phyloP scores from a whole-genome alignment of 1,140 invertebrate species.

The Teleopsis dalmanni region DNA sequence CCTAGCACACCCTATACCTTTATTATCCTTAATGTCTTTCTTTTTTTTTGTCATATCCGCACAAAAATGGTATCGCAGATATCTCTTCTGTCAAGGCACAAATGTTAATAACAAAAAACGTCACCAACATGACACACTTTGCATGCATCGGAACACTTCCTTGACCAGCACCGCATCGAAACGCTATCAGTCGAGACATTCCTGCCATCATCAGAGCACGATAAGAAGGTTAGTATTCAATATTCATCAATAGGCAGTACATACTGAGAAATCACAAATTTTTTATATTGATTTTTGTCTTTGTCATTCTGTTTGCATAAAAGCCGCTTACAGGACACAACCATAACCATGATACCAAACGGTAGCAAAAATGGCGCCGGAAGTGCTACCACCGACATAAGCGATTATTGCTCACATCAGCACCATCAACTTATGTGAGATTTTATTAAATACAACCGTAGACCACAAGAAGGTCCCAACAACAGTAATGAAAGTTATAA shows the following conservation, averaged over 20 bases:
- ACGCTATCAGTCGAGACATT: constrained; percentile 33
- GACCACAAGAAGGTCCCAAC: neutral
- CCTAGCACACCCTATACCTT: neutral
- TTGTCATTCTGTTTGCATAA: constrained; percentile 1
- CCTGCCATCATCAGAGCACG: constrained; percentile 37
- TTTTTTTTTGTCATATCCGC: neutral
- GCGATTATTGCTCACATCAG: neutral
- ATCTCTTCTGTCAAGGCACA: constrained; percentile 36
- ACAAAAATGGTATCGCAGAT: constrained; percentile 29
- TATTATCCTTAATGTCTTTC: neutral
- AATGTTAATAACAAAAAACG: constrained; percentile 31
- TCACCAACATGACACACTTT: constrained; percentile 33
- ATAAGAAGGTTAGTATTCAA: constrained; percentile 30
- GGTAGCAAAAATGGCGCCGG: constrained; percentile 18
- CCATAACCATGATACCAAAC: constrained; percentile 33
- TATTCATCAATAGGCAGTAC: too few relatives aligned
- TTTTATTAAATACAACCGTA: neutral
- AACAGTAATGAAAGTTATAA: neutral
- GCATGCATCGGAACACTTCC: constrained; percentile 40
- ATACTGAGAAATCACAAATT: too few relatives aligned
- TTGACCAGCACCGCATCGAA: constrained; percentile 41
- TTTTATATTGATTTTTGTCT: neutral
- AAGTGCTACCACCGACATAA: neutral
- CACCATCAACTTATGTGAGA: neutral
- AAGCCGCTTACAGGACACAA: constrained; percentile 34